Evolutionary conservation across 1,140 invertebrate genomes (phyloP).

Genomic region (Meloidogyne exigua): DNA sequence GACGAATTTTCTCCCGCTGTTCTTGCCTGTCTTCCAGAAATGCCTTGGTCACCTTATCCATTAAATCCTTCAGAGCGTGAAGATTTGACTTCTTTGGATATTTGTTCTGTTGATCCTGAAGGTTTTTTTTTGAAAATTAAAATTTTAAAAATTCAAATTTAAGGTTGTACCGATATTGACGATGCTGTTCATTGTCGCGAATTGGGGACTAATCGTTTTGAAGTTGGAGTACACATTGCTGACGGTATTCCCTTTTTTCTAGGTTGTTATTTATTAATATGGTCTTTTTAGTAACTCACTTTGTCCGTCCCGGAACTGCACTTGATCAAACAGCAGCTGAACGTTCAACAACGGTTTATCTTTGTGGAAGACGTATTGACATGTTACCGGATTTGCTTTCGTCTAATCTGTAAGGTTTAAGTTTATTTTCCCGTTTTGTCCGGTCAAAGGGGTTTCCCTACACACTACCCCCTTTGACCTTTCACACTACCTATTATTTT

Average conservation of each 20-base stretch:
- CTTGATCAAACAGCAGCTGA: slow-evolving; percentile 70
- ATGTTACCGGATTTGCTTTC: slow-evolving; percentile 77
- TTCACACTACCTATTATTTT: background rate
- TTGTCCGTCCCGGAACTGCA: slow-evolving; percentile 81
- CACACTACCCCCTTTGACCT: too few relatives aligned
- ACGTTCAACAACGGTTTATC: slow-evolving; percentile 56
- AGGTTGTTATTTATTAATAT: background rate
- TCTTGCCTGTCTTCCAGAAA: slow-evolving; percentile 81
- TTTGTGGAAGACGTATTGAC: slow-evolving; percentile 65
- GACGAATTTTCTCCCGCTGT: slow-evolving; percentile 90
- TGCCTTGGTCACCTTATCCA: slow-evolving; percentile 79
- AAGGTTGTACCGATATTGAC: slow-evolving; percentile 93
- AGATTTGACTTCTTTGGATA: slow-evolving; percentile 72
- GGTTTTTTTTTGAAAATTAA: slow-evolving; percentile 62
- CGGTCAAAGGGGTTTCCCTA: too few relatives aligned
- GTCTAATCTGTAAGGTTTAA: slow-evolving; percentile 77
- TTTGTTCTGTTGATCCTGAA: slow-evolving; percentile 96
- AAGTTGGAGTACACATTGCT: slow-evolving; percentile 86
- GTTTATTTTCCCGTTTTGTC: background rate
- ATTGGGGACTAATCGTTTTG: slow-evolving; percentile 75
- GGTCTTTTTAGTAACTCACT: slow-evolving; percentile 75
- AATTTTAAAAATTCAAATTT: background rate
- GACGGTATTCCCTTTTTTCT: slow-evolving; percentile 68
- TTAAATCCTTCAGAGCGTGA: slow-evolving; percentile 34
- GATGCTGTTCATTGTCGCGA: slow-evolving; percentile 88